A percentile compares a stretch with the other conserved stretches of the same genome.
Conservation (phyloP, 30 jellyfish, hydroid and myxozoan genomes). For the Rhopilema esculentum region DNA sequence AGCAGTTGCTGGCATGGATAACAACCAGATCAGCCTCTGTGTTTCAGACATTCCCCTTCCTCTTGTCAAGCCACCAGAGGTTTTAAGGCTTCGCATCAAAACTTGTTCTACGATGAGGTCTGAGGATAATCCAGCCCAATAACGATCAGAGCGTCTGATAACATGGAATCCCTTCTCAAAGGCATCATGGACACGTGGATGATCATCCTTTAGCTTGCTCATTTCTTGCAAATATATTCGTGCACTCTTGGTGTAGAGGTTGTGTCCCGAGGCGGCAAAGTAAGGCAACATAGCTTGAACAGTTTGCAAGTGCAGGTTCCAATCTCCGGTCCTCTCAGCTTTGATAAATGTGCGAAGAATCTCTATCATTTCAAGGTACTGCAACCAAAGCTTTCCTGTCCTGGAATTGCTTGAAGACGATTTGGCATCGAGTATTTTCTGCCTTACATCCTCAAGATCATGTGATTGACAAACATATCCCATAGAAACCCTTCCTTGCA, state of each 20-base stretch:
- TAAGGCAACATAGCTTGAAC: conserved; percentile 62
- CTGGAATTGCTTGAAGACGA: conserved; percentile 24
- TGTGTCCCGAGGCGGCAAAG: conserved; percentile 69
- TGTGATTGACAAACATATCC: conserved; percentile 7
- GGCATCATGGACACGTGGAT: conserved; percentile 31
- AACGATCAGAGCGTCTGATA: conserved; percentile 66
- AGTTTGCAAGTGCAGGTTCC: conserved; percentile 53
- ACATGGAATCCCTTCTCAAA: conserved; percentile 66
- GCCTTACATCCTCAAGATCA: conserved; percentile 16
- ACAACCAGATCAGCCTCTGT: too few relatives aligned
- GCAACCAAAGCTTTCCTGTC: conserved; percentile 66
- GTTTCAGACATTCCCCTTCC: too few relatives aligned
- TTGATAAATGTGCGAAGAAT: conserved; percentile 39
- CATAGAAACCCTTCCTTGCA: conserved; percentile 11
- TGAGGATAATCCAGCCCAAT: conserved; percentile 62
- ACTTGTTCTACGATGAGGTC: conserved; percentile 77
- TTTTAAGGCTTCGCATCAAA: too few relatives aligned
- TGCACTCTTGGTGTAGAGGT: conserved; percentile 59
- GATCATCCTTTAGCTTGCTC: conserved; percentile 44
- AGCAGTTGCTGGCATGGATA: too few relatives aligned
- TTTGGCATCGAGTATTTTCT: conserved; percentile 12
- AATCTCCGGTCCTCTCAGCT: conserved; percentile 59
- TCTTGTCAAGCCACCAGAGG: too few relatives aligned
- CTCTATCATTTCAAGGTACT: conserved; percentile 61
- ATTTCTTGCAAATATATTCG: conserved; percentile 15